phyloP scores from a whole-genome alignment of 2,113 vertebrate genomes.

The Phocoena sinus region DNA sequence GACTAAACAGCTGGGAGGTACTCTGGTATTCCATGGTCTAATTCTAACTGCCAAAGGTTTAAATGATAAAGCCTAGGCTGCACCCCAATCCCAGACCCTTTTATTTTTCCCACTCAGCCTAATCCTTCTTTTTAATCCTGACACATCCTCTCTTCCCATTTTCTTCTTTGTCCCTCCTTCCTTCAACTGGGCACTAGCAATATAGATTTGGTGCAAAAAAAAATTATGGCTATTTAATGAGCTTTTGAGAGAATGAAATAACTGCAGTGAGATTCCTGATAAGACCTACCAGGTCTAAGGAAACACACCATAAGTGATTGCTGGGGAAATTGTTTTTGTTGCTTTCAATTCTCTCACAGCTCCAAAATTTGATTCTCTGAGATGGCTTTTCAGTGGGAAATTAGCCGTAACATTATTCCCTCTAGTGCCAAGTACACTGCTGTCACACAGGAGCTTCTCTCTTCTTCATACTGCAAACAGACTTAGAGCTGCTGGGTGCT shows the following conservation, averaged over 20 bases:
- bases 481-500: neutral
- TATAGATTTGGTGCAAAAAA: neutral
- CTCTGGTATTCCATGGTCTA: neutral
- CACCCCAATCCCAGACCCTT: neutral
- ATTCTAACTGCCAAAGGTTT: neutral
- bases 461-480: neutral
- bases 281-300: neutral
- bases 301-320: neutral
- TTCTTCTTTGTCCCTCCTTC: neutral
- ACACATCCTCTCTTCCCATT: neutral
- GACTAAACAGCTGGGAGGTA: neutral
- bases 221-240: neutral
- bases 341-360: neutral
- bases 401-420: fast-evolving
- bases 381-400: neutral
- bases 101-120: neutral
- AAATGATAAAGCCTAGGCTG: neutral
- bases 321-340: neutral
- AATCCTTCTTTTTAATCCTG: neutral
- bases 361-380: neutral
- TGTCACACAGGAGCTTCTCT: no score
- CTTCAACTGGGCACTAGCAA: neutral
- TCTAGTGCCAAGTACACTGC: neutral
- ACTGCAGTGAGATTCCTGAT: neutral
- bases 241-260: neutral